Base-by-base conservation (phyloP, 2,113 vertebrate genomes). In the Phaethon lepturus region DNA sequence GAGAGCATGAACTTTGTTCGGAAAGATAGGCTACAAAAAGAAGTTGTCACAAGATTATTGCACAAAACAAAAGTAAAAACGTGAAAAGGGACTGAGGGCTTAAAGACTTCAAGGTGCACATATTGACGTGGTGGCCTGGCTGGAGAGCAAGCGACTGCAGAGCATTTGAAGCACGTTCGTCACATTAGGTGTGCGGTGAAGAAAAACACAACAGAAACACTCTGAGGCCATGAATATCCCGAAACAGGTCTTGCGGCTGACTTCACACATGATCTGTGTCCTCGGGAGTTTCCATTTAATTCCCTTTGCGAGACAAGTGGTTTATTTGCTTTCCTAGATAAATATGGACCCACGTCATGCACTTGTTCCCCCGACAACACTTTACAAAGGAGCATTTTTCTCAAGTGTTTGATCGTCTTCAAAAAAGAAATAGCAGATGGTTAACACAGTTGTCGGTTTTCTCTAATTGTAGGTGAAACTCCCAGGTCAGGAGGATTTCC, bases 251-350 rank as follows among this genome's bases (percentile, higher is more conserved):
- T 42, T 35, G 84, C 7, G 64, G 83, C 86, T 95, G 96, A 93
- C 86, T 96, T 94, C 94, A 89, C 94, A 94, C 94, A 75, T 15
- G 72, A 81, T 94, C 93, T 71, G 91, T 71, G 89, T 93, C 95
- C 89, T 94, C 13, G 1, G 89, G 83, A 94, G 89, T 59, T 89
- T 91, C 95, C 91, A 96, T 84, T 90, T 31, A 94, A 95, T 71
- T 94, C 95, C 94, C 91, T 95, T 81, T 94, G 95, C 38, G 2
- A 86, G 94, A 33, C 38, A 15, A 96, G 83, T 0, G 55, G 93
- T 95, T 95, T 96, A 89, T 97, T 97, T 96, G 91, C 89, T 91
- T 74, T 96, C 89, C 94, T 77, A 95, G 94, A 93, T 87, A 89
- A 96, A 97, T 67, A 86, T 0, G 20, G 95, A 74, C 94, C 86